phyloP scores from a whole-genome alignment of 2,797 vertebrate species.

The Phrynocephalus guinanensis region DNA sequence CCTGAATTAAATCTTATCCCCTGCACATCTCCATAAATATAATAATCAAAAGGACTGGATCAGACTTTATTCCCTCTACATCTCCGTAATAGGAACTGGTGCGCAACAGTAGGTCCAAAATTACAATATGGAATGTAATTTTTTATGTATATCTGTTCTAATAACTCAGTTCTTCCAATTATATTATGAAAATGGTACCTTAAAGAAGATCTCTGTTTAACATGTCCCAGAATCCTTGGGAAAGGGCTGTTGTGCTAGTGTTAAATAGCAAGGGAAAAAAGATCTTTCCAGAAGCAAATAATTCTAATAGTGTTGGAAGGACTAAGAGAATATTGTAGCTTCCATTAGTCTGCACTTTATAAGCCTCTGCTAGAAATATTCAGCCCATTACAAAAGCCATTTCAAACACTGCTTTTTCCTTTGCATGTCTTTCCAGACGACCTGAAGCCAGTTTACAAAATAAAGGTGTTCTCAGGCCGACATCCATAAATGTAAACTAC shows the following conservation, averaged over 20 bases:
- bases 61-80: neutral
- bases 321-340: neutral
- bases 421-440: neutral
- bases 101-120: conserved; percentile 14
- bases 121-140: neutral
- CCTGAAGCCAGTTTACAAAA: neutral
- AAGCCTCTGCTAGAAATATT: neutral
- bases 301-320: neutral
- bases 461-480: neutral
- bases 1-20: conserved; percentile 15
- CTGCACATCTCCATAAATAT: neutral
- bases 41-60: conserved; percentile 17
- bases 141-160: conserved; percentile 28
- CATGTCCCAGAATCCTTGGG: neutral
- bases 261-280: no score
- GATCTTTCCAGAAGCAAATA: neutral
- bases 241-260: neutral
- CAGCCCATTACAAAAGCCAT: neutral
- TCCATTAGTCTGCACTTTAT: neutral
- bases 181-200: neutral
- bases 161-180: conserved; percentile 10
- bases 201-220: neutral
- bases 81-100: neutral
- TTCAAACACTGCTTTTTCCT: neutral
- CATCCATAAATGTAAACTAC: neutral